Evolutionary conservation across 2,888 invertebrate species (phyloP), one percentile per base, ranked within the genome.

Genomic region (Drosophila rellima): DNA sequence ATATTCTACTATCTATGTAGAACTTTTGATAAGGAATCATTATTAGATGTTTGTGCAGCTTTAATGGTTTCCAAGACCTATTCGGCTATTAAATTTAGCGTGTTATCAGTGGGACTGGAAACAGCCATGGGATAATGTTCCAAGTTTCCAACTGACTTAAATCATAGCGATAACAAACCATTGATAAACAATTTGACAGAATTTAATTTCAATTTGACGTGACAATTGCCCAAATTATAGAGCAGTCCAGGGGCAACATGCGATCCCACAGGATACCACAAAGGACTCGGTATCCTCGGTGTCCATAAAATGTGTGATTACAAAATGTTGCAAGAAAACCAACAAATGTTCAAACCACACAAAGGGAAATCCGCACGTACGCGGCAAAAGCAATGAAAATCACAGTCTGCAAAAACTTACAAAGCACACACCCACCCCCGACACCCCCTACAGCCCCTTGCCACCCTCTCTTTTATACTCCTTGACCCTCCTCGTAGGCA

Each of bases 351-450:
- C 18, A 67, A 64, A n/a, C 48, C 63, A 63, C 26, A 65, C 44
- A 50, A 42, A 18, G 37, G 35, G 48, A 63, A 67, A 63, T 60
- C 60, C 63, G 66, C 75, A 70, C 70, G 85, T 64, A 61, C 80
- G 70, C 70, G 61, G 33, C 61, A 64, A 69, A 70, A 64, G 70
- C 80, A 70, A 83, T 83, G 71, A 88, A 87, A 89, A 89, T 87
- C 89, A 71, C 68, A 79, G 85, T 78, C 84, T 57, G 51, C 39
- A 59, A 73, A 73, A 73, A 62, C 67, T 77, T 82, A 52, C 77
- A 65, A 52, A 39, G 26, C 60, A 42, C 57, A 44, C 63, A 45
- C 18, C 18, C 20, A 13, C 7, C 2, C 31, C 31, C 31, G 13
- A 7, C 2, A 1, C 13, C 17, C 15, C n/a, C 5, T 1, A 2